Conservation (phyloP, 2,113 vertebrate species). For the Hydrolagus affinis region DNA sequence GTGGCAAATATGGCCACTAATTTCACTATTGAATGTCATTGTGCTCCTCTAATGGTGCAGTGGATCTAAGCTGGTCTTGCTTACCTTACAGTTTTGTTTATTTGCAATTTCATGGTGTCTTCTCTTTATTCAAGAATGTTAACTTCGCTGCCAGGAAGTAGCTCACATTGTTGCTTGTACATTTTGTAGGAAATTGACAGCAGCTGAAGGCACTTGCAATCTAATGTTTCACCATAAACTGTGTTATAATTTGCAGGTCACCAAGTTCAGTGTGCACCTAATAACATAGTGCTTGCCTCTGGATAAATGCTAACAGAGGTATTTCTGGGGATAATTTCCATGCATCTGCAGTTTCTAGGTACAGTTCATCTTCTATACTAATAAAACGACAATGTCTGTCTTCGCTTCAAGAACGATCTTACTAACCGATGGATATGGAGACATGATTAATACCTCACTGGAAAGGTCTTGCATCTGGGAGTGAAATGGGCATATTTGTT, state of each 20-base stretch:
- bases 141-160: background rate
- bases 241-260: background rate
- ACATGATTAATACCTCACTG: too few species aligned
- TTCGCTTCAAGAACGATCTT: too few species aligned
- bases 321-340: background rate
- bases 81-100: too few species aligned
- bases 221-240: background rate
- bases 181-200: background rate
- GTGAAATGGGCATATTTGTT: too few species aligned
- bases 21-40: too few species aligned
- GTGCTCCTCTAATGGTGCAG: too few species aligned
- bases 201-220: background rate
- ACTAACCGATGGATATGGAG: too few species aligned
- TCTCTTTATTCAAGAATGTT: background rate
- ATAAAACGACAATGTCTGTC: too few species aligned
- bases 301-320: background rate
- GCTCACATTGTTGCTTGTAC: background rate
- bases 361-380: too few species aligned
- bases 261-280: background rate
- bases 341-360: background rate
- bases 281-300: background rate
- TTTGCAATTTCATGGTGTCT: background rate
- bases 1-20: too few species aligned
- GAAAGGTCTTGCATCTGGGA: too few species aligned
- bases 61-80: too few species aligned